phyloP scores from a whole-genome alignment of 1,140 invertebrate genomes.

The Sarcophaga bullata region DNA sequence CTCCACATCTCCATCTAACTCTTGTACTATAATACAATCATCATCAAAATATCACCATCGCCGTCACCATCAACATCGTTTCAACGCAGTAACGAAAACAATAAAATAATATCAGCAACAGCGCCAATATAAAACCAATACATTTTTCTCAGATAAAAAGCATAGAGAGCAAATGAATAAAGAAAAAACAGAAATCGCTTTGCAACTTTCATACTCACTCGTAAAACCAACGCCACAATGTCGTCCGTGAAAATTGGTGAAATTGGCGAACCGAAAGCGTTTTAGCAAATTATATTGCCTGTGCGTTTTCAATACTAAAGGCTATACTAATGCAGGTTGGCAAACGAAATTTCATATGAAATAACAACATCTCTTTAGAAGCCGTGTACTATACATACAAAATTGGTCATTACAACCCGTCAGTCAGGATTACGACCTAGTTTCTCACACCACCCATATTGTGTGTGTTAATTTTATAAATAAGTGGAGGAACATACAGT shows the following conservation, averaged over 20 bases:
- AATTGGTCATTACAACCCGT: too few species aligned
- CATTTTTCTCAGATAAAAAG: background rate
- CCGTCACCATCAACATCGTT: background rate
- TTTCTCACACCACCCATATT: too few species aligned
- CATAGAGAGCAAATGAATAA: background rate
- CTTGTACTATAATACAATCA: background rate
- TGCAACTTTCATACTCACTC: background rate
- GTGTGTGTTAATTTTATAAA: too few species aligned
- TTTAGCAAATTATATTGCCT: too few species aligned
- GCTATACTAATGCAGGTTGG: too few species aligned
- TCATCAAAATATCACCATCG: background rate
- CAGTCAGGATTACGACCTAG: too few species aligned
- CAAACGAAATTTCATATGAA: too few species aligned
- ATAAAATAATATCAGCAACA: background rate
- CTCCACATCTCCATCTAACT: background rate
- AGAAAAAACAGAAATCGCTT: background rate
- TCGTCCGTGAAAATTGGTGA: background rate
- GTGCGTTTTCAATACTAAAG: too few species aligned
- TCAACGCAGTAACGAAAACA: background rate
- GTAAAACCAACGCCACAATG: conserved; percentile 29
- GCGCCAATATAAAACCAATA: background rate
- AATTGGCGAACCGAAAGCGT: background rate
- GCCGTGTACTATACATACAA: too few species aligned
- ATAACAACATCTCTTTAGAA: too few species aligned
- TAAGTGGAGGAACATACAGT: too few species aligned